These are phyloP conservation scores for Chloroceryle aenea DNA, from an alignment of 2,113 vertebrate species.

Conservation along the genomic window DNA sequence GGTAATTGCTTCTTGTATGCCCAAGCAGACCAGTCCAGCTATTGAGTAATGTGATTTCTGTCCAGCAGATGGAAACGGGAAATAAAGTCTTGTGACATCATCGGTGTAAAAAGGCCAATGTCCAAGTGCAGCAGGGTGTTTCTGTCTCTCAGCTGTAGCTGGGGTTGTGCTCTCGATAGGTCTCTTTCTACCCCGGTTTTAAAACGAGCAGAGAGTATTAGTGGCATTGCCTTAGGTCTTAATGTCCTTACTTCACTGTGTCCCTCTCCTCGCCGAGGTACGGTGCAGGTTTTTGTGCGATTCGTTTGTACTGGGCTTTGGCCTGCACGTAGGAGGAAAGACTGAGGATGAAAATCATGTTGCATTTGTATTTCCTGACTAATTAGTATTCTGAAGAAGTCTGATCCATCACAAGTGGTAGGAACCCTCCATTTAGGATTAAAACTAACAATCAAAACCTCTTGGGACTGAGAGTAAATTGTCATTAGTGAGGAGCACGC, in stretches of 20 bases:
- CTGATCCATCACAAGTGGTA: not conserved
- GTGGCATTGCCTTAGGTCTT: not conserved
- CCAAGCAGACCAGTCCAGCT: not conserved
- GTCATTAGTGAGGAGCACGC: not conserved
- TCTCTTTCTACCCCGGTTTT: not conserved
- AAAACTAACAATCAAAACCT: not conserved
- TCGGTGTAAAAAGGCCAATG: not conserved
- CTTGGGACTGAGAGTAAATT: not conserved
- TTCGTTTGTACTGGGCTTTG: not conserved
- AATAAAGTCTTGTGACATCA: not conserved
- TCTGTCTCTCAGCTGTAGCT: not conserved
- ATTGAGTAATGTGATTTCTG: not conserved
- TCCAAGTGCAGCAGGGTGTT: not conserved
- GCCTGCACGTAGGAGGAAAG: not conserved
- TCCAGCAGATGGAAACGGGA: conserved; percentile 37
- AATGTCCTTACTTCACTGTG: not conserved
- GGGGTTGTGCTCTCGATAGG: not conserved
- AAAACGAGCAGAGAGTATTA: not conserved
- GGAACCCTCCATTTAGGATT: not conserved
- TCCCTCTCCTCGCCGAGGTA: not conserved
- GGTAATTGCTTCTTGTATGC: not conserved
- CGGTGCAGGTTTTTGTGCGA: not conserved
- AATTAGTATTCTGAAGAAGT: not conserved
- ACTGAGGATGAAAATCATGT: not conserved
- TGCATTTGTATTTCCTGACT: not conserved